Conservation (phyloP, 2,797 vertebrate species). For the Eidolon dupreanum region DNA sequence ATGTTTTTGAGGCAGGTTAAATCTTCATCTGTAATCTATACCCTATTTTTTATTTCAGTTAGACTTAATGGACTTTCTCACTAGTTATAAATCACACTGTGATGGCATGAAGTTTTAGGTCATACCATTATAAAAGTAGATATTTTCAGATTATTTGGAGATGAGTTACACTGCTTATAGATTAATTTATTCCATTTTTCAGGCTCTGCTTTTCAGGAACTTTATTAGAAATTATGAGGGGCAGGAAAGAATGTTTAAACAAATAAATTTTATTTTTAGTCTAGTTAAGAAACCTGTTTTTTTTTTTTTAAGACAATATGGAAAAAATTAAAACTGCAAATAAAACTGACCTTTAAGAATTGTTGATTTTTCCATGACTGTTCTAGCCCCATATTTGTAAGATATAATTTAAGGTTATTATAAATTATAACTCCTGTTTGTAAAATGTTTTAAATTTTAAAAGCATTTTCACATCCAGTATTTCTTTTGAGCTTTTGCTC, state of each 20-base stretch:
- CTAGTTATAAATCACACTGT: not conserved
- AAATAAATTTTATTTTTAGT: conserved; percentile 28
- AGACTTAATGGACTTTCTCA: not conserved
- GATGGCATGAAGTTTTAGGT: not conserved
- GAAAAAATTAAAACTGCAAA: not conserved
- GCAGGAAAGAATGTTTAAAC: not conserved
- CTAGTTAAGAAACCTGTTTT: not conserved
- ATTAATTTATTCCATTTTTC: not conserved
- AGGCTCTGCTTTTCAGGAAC: not conserved
- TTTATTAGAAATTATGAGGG: not conserved
- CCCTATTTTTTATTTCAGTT: not conserved
- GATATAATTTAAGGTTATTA: not conserved
- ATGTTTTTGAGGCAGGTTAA: not conserved
- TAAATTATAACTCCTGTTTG: not conserved
- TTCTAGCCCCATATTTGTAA: not conserved
- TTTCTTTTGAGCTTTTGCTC: not conserved
- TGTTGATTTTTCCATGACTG: not conserved
- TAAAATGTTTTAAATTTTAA: not conserved
- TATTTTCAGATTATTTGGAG: not conserved
- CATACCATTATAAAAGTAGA: not conserved
- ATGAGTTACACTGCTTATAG: not conserved
- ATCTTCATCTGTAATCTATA: not conserved
- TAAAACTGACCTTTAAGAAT: conserved; percentile 1
- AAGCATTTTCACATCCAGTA: not conserved
- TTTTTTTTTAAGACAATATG: not conserved